Conservation (phyloP, 2,888 invertebrate species). For the Gibbula magus region DNA sequence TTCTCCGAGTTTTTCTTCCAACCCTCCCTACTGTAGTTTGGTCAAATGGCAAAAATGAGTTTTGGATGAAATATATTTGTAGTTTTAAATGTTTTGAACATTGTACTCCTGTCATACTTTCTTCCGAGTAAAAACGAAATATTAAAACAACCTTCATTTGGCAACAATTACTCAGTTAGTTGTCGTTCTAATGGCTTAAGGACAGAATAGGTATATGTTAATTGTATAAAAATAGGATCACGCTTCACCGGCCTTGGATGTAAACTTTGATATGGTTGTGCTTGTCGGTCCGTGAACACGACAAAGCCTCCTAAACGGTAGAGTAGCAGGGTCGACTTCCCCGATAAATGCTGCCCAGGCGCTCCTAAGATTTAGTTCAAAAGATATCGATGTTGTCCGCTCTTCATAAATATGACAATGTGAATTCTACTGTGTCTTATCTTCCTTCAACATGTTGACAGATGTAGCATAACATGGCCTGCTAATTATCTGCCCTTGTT, state of each 20-base stretch:
- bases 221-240: constrained; percentile 20
- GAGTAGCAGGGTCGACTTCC: not conserved
- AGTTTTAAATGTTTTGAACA: constrained; percentile 16
- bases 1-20: not conserved
- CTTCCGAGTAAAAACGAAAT: constrained; percentile 10
- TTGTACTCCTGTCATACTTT: constrained; percentile 1
- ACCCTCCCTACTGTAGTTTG: not conserved
- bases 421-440: constrained; percentile 1
- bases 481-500: not conserved
- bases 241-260: constrained; percentile 12
- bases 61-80: constrained; percentile 13
- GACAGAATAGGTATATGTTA: constrained; percentile 21
- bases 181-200: constrained; percentile 10
- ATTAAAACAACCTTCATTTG: constrained; percentile 10
- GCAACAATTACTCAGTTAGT: constrained; percentile 10
- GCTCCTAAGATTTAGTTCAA: not conserved
- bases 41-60: constrained; percentile 6
- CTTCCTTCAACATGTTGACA: constrained; percentile 1
- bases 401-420: constrained; percentile 19
- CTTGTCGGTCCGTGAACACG: not conserved
- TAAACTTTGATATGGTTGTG: constrained; percentile 17
- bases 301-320: constrained; percentile 16
- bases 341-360: not conserved
- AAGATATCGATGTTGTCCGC: constrained; percentile 2
- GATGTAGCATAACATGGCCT: not conserved